Conservation (phyloP, 2,797 vertebrate genomes). For the Enteromius viviparus region DNA sequence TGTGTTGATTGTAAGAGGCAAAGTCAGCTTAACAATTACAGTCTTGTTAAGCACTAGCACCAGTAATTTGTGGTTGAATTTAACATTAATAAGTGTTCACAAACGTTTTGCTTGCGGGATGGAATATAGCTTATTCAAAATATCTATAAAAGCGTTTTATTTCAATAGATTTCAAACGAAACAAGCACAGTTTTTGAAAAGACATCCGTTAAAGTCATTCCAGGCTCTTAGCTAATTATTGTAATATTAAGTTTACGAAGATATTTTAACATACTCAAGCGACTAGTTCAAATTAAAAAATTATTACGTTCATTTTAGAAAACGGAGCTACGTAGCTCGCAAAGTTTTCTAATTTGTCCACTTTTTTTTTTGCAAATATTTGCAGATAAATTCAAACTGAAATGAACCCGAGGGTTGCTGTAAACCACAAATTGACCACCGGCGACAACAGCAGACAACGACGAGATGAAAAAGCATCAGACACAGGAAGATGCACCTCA, state of each 20-base stretch:
- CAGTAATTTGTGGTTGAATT: background rate
- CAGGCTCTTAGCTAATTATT: background rate
- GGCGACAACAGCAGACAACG: slow-evolving; percentile 23
- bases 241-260: background rate
- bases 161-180: background rate
- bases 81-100: background rate
- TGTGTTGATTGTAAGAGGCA: background rate
- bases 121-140: background rate
- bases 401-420: background rate
- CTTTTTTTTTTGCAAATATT: background rate
- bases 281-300: background rate
- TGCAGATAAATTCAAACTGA: background rate
- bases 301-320: background rate
- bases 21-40: background rate
- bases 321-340: background rate
- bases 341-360: background rate
- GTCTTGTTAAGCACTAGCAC: background rate
- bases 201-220: background rate
- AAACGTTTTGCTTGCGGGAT: background rate
- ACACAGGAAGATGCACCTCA: slow-evolving; percentile 54
- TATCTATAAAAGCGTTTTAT: background rate
- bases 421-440: slow-evolving; percentile 30
- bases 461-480: slow-evolving; percentile 44
- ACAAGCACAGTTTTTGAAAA: background rate
- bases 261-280: background rate